Conservation (phyloP, 2,113 vertebrate species). For the Ia io region DNA sequence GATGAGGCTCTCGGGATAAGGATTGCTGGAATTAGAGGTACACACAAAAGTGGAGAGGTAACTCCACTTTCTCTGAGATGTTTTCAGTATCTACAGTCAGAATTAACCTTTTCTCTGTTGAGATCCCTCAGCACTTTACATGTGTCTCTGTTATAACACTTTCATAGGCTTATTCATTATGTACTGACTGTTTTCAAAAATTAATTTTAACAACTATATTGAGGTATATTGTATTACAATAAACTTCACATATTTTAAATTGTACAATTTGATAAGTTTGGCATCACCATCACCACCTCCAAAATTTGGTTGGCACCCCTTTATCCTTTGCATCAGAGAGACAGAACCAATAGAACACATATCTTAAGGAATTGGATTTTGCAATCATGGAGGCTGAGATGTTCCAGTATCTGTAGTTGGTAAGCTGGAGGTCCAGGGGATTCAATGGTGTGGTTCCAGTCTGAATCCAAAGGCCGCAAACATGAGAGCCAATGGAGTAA, state of each 20-base stretch:
- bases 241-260: neutral
- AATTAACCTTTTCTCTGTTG: neutral
- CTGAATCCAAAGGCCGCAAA: neutral
- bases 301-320: neutral
- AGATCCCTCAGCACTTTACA: too few species aligned
- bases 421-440: neutral
- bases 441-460: neutral
- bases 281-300: neutral
- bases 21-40: neutral
- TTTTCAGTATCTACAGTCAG: neutral
- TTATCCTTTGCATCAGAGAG: neutral
- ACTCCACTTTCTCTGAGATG: neutral
- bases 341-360: neutral
- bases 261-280: neutral
- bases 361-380: neutral
- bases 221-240: neutral
- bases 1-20: neutral
- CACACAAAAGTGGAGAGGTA: neutral
- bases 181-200: neutral
- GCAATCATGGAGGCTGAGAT: neutral
- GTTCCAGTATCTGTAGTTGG: neutral
- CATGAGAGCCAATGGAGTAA: neutral
- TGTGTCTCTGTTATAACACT: neutral
- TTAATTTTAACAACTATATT: neutral
- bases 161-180: neutral